These are phyloP conservation scores for Rattus norvegicus DNA, from an alignment of 2,113 vertebrate species.

Conservation along the genomic window DNA sequence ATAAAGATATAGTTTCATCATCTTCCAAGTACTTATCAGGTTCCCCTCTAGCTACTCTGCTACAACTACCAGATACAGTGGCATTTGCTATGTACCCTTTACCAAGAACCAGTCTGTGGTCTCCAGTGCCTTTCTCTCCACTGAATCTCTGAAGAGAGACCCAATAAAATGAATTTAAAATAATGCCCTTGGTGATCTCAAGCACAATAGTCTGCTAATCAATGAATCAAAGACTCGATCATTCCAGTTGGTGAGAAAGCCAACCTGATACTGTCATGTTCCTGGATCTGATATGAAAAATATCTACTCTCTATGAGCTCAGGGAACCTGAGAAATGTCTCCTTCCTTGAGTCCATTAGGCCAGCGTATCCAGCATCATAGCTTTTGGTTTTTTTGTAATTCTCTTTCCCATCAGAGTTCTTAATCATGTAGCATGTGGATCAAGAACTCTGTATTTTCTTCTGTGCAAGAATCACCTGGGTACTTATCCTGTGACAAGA, in stretches of 20 bases:
- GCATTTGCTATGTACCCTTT: neutral
- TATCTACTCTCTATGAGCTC: neutral
- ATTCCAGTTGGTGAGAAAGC: neutral
- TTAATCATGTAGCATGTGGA: neutral
- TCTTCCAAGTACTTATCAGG: neutral
- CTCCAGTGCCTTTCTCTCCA: accelerated
- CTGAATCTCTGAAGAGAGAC: neutral
- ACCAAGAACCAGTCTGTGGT: neutral
- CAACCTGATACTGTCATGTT: neutral
- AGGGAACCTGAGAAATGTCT: neutral
- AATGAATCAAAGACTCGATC: neutral
- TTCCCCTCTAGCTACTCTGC: neutral
- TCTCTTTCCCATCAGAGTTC: neutral
- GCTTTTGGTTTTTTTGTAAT: neutral
- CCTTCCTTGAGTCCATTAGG: neutral
- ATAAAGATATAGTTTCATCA: neutral
- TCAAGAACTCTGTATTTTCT: neutral
- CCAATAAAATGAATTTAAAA: neutral
- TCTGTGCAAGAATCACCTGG: neutral
- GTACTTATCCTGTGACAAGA: neutral
- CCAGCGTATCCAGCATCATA: neutral
- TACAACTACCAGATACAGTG: neutral
- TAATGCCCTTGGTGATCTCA: neutral
- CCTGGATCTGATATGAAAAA: neutral
- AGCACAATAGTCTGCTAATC: neutral